These are phyloP conservation scores for Seriola dumerili DNA, from an alignment of 2,113 vertebrate genomes.

Conservation along the genomic window DNA sequence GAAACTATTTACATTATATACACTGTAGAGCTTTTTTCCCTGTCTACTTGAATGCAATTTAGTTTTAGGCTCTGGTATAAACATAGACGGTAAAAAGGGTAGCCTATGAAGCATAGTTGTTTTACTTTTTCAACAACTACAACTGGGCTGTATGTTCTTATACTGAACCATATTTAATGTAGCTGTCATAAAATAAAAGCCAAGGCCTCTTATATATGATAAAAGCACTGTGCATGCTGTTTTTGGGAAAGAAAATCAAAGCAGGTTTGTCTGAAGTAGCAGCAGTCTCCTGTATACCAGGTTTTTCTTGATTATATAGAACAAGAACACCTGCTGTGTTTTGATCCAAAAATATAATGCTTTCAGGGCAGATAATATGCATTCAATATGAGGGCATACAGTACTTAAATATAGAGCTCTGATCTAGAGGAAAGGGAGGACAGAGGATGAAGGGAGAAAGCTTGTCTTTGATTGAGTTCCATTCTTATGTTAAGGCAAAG, in stretches of 20 bases:
- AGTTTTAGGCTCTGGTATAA: conserved; percentile 9
- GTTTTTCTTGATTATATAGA: conserved; percentile 23
- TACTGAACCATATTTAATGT: conserved; percentile 15
- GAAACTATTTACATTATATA: conserved; percentile 74
- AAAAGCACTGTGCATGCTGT: conserved; percentile 1
- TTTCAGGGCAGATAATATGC: conserved; percentile 27
- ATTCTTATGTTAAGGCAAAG: conserved; percentile 41
- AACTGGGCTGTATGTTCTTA: neutral
- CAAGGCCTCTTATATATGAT: conserved; percentile 10
- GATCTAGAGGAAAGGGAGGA: conserved; percentile 29
- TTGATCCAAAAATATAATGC: conserved; percentile 19
- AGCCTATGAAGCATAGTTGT: neutral
- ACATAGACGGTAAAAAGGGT: too few species aligned
- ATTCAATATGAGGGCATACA: conserved; percentile 34
- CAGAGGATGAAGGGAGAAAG: conserved; percentile 35
- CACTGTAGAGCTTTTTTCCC: conserved; percentile 4
- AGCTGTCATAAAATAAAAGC: conserved; percentile 11
- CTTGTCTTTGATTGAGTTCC: conserved; percentile 44
- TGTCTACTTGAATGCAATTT: conserved; percentile 41
- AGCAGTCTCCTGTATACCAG: neutral
- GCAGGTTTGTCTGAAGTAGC: conserved; percentile 14
- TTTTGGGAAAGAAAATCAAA: conserved; percentile 11
- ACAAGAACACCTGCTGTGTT: conserved; percentile 56
- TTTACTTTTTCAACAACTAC: conserved; percentile 5
- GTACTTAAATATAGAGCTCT: conserved; percentile 10